Conservation (phyloP, 2,797 vertebrate genomes). For the Enteromius unitaeniatus region DNA sequence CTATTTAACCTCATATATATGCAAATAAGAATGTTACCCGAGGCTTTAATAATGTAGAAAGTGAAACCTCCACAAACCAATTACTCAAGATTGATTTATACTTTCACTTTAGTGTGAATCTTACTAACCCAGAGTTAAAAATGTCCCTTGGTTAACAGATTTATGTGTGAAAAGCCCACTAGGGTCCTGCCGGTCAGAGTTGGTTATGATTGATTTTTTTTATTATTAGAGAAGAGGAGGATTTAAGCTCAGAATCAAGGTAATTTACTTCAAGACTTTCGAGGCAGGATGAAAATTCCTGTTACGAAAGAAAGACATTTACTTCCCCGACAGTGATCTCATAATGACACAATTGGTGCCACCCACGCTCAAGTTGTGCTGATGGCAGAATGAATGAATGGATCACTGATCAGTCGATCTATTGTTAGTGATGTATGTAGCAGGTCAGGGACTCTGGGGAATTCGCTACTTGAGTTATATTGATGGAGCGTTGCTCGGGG, state of each 20-base stretch:
- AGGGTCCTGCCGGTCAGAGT: constrained; percentile 72
- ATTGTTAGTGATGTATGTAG: constrained; percentile 42
- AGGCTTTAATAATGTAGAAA: neutral
- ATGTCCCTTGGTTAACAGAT: neutral
- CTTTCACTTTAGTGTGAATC: neutral
- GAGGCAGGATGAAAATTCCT: too few species aligned
- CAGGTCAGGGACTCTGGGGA: constrained; percentile 54
- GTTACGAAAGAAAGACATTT: constrained; percentile 9
- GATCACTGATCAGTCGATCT: constrained; percentile 51
- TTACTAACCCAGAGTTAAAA: constrained; percentile 12
- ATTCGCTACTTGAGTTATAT: constrained; percentile 61
- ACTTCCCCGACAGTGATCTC: constrained; percentile 16
- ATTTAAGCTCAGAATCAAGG: constrained; percentile 25
- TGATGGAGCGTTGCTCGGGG: constrained; percentile 45
- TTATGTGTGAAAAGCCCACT: constrained; percentile 2
- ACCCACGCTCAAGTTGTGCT: constrained; percentile 27
- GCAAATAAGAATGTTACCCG: neutral
- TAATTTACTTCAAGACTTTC: constrained; percentile 25
- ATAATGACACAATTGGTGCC: neutral
- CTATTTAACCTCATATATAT: neutral
- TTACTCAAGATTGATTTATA: neutral
- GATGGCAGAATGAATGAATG: neutral
- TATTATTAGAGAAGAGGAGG: constrained; percentile 58
- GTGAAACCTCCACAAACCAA: neutral
- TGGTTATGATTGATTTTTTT: constrained; percentile 63